phyloP scores from a whole-genome alignment of 2,888 invertebrate genomes.

The Phanerotoma sp. region DNA sequence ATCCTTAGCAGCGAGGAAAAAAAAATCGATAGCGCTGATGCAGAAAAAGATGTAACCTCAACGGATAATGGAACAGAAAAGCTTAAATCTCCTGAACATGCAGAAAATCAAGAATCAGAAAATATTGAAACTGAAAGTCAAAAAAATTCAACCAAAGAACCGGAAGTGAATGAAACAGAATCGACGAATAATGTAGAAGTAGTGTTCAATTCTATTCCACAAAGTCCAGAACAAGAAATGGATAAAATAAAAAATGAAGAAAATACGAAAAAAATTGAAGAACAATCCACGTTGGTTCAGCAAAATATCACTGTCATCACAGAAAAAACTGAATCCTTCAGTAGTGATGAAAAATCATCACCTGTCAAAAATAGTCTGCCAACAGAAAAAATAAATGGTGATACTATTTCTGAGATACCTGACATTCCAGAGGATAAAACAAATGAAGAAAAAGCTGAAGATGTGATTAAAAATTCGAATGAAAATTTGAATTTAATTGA shows the following conservation, averaged over 20 bases:
- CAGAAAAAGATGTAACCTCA: neutral
- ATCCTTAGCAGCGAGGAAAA: neutral
- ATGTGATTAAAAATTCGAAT: constrained; percentile 23
- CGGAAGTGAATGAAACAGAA: constrained; percentile 30
- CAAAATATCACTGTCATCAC: neutral
- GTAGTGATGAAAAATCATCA: constrained; percentile 5
- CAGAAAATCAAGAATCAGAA: neutral
- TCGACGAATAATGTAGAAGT: constrained; percentile 24
- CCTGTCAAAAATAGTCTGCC: neutral
- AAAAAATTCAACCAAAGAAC: constrained; percentile 22
- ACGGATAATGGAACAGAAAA: neutral
- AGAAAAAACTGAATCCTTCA: neutral
- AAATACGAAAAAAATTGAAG: neutral
- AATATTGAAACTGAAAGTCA: constrained; percentile 8
- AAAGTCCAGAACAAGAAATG: constrained; percentile 31
- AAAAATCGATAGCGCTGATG: neutral
- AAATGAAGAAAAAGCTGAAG: constrained; percentile 17
- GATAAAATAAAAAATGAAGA: constrained; percentile 41
- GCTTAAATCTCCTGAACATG: no score
- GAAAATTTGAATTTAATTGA: constrained; percentile 10
- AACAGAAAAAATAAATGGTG: constrained; percentile 14
- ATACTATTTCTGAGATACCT: constrained; percentile 13
- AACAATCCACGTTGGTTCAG: constrained; percentile 3
- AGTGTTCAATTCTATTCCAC: neutral
- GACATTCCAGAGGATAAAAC: neutral